Percentiles rank a stretch among this genome's conserved stretches.
phyloP scores from a whole-genome alignment of 2,888 invertebrate genomes.

The Phragmatobia fuliginosa region DNA sequence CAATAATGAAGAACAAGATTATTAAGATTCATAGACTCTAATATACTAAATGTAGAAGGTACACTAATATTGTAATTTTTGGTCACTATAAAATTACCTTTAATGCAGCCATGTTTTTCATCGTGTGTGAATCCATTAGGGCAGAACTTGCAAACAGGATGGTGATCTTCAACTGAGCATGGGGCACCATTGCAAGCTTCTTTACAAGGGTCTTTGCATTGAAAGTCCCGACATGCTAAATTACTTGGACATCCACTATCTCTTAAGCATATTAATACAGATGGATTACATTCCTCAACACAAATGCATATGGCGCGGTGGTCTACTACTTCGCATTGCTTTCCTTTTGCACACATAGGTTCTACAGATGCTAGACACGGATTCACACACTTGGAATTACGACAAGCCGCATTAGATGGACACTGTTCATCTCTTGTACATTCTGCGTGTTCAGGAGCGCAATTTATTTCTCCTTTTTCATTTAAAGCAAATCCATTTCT shows the following conservation, averaged over 20 bases:
- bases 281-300: constrained; percentile 94
- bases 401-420: constrained; percentile 94
- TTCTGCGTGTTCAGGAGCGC: constrained; percentile 93
- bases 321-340: constrained; percentile 95
- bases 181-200: constrained; percentile 95
- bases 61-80: constrained; percentile 56
- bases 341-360: constrained; percentile 92
- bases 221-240: constrained; percentile 94
- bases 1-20: constrained; percentile 86
- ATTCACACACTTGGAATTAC: constrained; percentile 94
- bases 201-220: constrained; percentile 96
- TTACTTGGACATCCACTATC: constrained; percentile 95
- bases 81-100: constrained; percentile 90
- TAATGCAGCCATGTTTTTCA: constrained; percentile 97
- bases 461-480: constrained; percentile 94
- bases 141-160: constrained; percentile 98
- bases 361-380: constrained; percentile 91
- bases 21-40: constrained; percentile 80
- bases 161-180: constrained; percentile 97
- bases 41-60: constrained; percentile 71
- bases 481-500: constrained; percentile 95
- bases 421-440: constrained; percentile 94
- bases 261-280: constrained; percentile 94
- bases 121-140: constrained; percentile 97
- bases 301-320: constrained; percentile 96